A percentile compares a stretch with the other conserved stretches of the same genome.
phyloP scores from a whole-genome alignment of 2,888 invertebrate genomes.

The Leuctra nigra region DNA sequence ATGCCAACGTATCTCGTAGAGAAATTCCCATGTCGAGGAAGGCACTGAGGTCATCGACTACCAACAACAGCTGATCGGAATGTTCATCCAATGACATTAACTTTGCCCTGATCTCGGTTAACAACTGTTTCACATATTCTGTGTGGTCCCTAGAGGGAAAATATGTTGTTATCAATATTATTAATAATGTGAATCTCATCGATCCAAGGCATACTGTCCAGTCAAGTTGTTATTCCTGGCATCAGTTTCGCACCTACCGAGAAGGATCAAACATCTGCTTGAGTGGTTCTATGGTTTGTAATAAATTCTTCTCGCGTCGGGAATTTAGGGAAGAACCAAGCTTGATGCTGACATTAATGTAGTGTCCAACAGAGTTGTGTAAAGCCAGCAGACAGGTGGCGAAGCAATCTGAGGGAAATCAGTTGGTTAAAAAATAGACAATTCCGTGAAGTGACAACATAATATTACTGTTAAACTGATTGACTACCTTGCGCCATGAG shows the following conservation, averaged over 20 bases:
- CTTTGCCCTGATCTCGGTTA: constrained; percentile 41
- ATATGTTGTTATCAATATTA: constrained; percentile 35
- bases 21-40: constrained; percentile 57
- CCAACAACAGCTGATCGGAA: constrained; percentile 46
- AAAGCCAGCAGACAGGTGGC: constrained; percentile 57
- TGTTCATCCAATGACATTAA: constrained; percentile 39
- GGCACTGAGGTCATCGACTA: constrained; percentile 68
- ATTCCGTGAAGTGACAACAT: too few species aligned
- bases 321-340: constrained; percentile 62
- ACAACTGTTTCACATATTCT: constrained; percentile 41
- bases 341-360: constrained; percentile 65
- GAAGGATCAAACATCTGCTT: too few species aligned
- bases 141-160: constrained; percentile 11
- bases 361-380: constrained; percentile 66
- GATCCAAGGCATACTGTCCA: too few species aligned
- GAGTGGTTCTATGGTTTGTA: constrained; percentile 49
- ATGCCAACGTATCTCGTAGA: constrained; percentile 45
- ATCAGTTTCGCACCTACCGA: too few species aligned
- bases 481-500: constrained; percentile 48
- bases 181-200: too few species aligned
- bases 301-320: constrained; percentile 43
- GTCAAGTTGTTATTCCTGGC: too few species aligned
- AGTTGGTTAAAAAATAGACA: too few species aligned
- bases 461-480: too few species aligned
- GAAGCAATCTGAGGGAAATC: constrained; percentile 45